Evolutionary conservation across 2,888 invertebrate species (phyloP).

Genomic region (Tridacna gigas): DNA sequence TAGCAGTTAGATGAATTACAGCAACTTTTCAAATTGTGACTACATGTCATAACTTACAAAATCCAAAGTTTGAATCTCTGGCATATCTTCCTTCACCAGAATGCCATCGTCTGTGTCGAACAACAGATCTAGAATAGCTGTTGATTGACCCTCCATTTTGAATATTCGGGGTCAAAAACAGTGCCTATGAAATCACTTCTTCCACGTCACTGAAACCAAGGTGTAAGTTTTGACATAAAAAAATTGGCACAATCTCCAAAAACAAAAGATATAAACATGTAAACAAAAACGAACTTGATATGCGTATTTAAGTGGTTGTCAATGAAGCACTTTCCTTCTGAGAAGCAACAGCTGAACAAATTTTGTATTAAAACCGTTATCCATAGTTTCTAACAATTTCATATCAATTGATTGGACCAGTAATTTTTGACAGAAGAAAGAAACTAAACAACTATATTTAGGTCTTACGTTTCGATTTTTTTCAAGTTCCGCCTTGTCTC

Average conservation of each 20-base stretch:
- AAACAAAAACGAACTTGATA: too few relatives aligned
- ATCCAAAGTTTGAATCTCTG: constrained; percentile 66
- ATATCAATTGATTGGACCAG: too few relatives aligned
- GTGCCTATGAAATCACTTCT: constrained; percentile 44
- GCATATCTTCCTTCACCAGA: constrained; percentile 68
- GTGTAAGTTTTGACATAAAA: constrained; percentile 2
- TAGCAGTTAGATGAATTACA: too few relatives aligned
- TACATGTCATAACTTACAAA: constrained; percentile 63
- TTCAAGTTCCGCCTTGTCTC: constrained; percentile 33
- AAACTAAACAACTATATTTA: constrained; percentile 6
- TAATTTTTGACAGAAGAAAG: neutral
- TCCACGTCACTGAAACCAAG: constrained; percentile 57
- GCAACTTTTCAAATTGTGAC: too few relatives aligned
- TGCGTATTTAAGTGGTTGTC: too few relatives aligned
- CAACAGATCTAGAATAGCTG: constrained; percentile 77
- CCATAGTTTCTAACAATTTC: too few relatives aligned
- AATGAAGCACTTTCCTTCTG: too few relatives aligned
- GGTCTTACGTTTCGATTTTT: constrained; percentile 10
- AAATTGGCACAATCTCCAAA: neutral
- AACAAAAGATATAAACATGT: too few relatives aligned
- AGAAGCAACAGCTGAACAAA: too few relatives aligned
- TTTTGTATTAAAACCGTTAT: too few relatives aligned
- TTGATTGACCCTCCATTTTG: constrained; percentile 55
- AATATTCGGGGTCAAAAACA: constrained; percentile 24
- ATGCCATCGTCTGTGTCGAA: constrained; percentile 78